phyloP scores from a whole-genome alignment of 2,113 vertebrate species.

The Eira barbara region DNA sequence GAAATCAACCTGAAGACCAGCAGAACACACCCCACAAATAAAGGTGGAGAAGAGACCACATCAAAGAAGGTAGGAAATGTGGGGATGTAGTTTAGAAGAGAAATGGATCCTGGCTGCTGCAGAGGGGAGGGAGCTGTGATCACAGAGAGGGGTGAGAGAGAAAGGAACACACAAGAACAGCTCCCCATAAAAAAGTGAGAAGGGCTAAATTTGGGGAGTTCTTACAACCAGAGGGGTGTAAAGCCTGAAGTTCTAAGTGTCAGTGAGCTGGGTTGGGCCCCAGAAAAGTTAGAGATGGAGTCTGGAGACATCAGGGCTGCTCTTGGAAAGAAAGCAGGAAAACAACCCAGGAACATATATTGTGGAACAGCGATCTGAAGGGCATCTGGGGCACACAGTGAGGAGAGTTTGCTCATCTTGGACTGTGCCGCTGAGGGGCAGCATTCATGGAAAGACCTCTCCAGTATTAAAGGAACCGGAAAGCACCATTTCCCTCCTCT shows the following conservation, averaged over 20 bases:
- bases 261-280: neutral
- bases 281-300: neutral
- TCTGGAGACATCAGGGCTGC: neutral
- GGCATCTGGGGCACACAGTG: neutral
- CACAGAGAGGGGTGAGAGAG: neutral
- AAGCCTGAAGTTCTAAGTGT: neutral
- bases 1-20: neutral
- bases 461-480: neutral
- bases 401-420: neutral
- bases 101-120: neutral
- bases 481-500: neutral
- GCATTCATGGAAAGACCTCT: neutral
- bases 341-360: neutral
- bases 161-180: neutral
- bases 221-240: neutral
- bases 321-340: neutral
- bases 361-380: neutral
- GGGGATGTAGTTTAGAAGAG: neutral
- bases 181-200: neutral
- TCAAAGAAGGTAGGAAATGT: neutral
- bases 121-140: neutral
- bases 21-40: neutral
- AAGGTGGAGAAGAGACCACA: neutral
- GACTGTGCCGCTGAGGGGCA: neutral
- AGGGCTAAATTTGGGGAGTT: neutral